phyloP scores from a whole-genome alignment of 2,888 invertebrate species.

The Philonicus albiceps region DNA sequence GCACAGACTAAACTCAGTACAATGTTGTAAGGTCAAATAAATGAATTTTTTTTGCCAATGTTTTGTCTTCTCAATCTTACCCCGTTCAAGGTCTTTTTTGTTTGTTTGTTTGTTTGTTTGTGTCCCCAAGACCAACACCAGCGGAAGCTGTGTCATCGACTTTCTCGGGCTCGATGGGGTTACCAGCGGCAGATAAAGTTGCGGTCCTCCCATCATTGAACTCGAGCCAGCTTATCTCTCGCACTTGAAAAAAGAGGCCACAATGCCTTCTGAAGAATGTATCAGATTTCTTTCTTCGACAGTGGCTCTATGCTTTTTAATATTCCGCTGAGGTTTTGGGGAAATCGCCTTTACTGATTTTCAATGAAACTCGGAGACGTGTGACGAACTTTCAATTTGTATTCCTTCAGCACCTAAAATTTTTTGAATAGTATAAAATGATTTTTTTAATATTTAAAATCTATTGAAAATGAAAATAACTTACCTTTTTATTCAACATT shows the following conservation, averaged over 20 bases:
- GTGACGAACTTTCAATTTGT: background rate
- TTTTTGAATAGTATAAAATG: too few species aligned
- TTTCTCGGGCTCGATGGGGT: background rate
- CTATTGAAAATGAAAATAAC: background rate
- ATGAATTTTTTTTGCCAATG: background rate
- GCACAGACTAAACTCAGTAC: background rate
- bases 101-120: background rate
- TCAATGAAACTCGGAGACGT: background rate
- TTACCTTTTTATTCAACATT: too few species aligned
- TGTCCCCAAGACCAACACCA: background rate
- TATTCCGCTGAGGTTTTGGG: background rate
- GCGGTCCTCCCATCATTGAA: background rate
- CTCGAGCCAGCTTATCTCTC: background rate
- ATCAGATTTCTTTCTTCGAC: background rate
- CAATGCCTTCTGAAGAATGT: background rate
- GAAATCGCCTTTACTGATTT: background rate
- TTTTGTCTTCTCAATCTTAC: background rate
- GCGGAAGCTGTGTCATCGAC: background rate
- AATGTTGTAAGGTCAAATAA: slow-evolving; percentile 32
- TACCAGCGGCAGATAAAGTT: background rate
- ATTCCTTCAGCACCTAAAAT: background rate
- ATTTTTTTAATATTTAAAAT: background rate
- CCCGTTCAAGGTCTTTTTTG: background rate
- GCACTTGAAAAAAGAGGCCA: background rate
- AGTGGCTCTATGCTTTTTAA: background rate